Percentiles rank a stretch among this genome's conserved stretches.
phyloP scores from a whole-genome alignment of 23 tunicate genomes.

The Trididemnum nubilum region DNA sequence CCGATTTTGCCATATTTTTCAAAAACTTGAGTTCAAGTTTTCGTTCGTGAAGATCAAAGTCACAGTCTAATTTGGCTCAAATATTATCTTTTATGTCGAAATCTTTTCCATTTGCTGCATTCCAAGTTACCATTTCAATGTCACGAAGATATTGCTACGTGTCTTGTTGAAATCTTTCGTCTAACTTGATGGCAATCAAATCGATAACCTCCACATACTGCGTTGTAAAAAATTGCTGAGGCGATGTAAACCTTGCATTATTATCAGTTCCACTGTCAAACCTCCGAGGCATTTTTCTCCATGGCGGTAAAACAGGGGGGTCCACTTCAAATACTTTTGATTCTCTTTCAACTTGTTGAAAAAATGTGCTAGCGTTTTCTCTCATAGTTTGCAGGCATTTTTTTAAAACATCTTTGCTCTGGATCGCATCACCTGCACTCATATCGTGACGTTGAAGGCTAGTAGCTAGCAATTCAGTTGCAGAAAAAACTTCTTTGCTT shows the following conservation, averaged over 20 bases:
- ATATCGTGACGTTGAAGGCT: neutral
- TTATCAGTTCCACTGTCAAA: constrained; percentile 2
- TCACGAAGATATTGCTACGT: neutral
- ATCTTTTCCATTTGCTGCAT: neutral
- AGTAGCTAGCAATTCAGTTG: constrained; percentile 9
- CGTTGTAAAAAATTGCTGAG: constrained; percentile 4
- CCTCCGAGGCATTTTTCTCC: neutral
- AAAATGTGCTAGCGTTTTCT: neutral
- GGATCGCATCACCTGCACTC: constrained; percentile 10
- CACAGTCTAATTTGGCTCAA: no score
- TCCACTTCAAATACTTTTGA: neutral
- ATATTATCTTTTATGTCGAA: no score
- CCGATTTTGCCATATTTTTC: neutral
- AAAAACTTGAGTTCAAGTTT: neutral
- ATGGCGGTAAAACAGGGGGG: constrained; percentile 14
- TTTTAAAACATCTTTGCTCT: neutral
- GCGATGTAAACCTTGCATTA: constrained; percentile 1
- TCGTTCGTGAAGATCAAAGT: no score
- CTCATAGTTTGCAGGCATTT: constrained; percentile 7
- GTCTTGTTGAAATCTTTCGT: constrained; percentile 11
- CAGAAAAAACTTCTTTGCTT: constrained; percentile 6
- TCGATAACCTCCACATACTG: constrained; percentile 16
- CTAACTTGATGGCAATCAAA: neutral
- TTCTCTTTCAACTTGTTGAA: neutral
- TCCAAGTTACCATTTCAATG: neutral